Evolutionary conservation across 2,113 vertebrate species (phyloP), one percentile per base, ranked within the genome.

Genomic region (Psittacus erithacus): DNA sequence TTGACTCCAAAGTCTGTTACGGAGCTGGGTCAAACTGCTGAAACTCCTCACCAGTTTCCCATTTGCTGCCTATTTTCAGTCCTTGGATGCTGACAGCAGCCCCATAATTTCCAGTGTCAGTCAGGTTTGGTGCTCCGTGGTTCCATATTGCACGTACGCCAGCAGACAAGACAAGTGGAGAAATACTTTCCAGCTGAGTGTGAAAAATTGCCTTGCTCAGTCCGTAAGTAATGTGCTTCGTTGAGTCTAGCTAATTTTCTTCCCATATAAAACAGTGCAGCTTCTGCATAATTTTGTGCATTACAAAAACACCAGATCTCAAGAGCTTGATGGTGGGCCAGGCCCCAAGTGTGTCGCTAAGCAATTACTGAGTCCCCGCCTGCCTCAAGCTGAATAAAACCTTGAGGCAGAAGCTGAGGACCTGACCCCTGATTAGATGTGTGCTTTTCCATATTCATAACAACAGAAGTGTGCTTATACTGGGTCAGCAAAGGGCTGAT

Each of bases 371-470:
- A 87, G 70, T 76, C 89, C 87, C 35, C 1, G 70, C 62, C 81
- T 93, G 89, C 47, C 69, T 95, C 73, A 55, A 64, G 52, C 65
- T 79, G 89, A 76, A 84, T 70, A 92, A 96, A 96, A 93, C 81
- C 84, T 93, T 52, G 81, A 91, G 82, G 57, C 81, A 95, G 84
- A 82, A 93, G 89, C 91, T 84, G 86, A 92, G 81, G 74, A 82
- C 81, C 94, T 95, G 93, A 95, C 95, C 96, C 74, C 77, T 89
- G 79, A 77, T 90, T 94, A 87, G 82, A 77, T 87, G 27, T 77
- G 69, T 73, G 47, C 81, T 92, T 57, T 93, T 97, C 86, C 94
- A 95, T 96, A 97, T 95, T 95, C 92, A 96, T 92, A 69, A 75
- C 65, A 91, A 19, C 47, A 82, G 43, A 39, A 78, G 52, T 17